Conservation (phyloP, 2,888 invertebrate species). For the Oscheius sp. region DNA sequence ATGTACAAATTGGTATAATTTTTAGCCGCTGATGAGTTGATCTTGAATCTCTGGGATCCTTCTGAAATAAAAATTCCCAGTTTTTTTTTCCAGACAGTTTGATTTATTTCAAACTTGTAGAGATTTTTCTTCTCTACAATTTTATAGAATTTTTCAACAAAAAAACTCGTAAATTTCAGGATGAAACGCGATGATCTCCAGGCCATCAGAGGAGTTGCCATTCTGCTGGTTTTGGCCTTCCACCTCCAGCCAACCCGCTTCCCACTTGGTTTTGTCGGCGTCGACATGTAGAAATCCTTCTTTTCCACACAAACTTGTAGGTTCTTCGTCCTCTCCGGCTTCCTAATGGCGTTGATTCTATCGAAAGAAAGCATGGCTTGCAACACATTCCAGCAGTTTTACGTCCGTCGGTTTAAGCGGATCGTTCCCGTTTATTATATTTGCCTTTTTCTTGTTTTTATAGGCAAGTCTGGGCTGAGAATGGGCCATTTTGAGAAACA, state of each 20-base stretch:
- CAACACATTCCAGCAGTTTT: neutral
- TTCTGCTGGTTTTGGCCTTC: constrained; percentile 14
- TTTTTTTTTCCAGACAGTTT: too few relatives aligned
- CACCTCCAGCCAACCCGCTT: constrained; percentile 7
- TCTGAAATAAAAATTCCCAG: too few relatives aligned
- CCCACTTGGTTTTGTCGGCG: constrained; percentile 15
- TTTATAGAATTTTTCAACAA: neutral
- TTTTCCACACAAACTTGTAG: neutral
- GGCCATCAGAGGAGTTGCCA: constrained; percentile 13
- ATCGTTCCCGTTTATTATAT: constrained; percentile 9
- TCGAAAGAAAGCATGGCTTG: neutral
- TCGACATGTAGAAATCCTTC: constrained; percentile 1
- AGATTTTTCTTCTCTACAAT: neutral
- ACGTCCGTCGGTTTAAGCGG: constrained; percentile 1
- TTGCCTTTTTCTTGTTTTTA: neutral
- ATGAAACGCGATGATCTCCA: constrained; percentile 17
- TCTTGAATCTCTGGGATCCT: too few relatives aligned
- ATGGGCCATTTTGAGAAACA: neutral
- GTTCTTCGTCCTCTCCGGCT: constrained; percentile 14
- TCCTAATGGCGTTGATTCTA: constrained; percentile 7
- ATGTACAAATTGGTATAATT: too few relatives aligned
- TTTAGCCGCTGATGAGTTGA: too few relatives aligned
- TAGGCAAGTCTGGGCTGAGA: neutral
- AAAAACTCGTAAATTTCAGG: neutral
- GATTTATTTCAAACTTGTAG: neutral